Percentiles rank a stretch among this genome's conserved stretches.
Conservation (phyloP, 1,140 invertebrate species). For the Ladona fulva region DNA sequence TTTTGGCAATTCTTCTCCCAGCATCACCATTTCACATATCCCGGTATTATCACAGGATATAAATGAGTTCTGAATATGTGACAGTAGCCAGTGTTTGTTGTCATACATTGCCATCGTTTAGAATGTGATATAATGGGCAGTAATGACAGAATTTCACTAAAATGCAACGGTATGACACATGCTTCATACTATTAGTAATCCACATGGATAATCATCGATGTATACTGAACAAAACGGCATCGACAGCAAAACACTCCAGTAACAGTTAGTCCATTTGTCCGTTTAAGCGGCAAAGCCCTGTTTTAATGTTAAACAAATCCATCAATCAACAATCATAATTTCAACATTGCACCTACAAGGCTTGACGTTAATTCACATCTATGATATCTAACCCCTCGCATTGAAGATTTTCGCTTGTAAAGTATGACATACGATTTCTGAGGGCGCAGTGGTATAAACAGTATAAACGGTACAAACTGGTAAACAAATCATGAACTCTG, state of each 20-base stretch:
- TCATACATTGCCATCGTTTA: slow-evolving; percentile 80
- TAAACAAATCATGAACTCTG: neutral
- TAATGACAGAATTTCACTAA: neutral
- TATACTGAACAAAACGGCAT: too few relatives aligned
- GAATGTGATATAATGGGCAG: neutral
- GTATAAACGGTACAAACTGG: neutral
- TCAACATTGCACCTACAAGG: too few relatives aligned
- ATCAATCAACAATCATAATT: too few relatives aligned
- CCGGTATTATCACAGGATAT: slow-evolving; percentile 92
- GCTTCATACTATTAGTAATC: too few relatives aligned
- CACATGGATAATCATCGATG: too few relatives aligned
- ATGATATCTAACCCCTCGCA: neutral
- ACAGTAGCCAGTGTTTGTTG: slow-evolving; percentile 83
- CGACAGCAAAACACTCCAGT: too few relatives aligned
- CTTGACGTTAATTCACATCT: too few relatives aligned
- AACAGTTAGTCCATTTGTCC: too few relatives aligned
- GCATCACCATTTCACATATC: slow-evolving; percentile 69
- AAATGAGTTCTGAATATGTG: slow-evolving; percentile 87
- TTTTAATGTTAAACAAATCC: too few relatives aligned
- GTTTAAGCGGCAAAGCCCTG: too few relatives aligned
- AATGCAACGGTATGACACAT: neutral
- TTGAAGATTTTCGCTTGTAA: neutral
- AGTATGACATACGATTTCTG: neutral
- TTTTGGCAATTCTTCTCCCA: slow-evolving; percentile 59
- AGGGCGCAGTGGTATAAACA: neutral